These are phyloP conservation scores for Atta texana DNA, from an alignment of 1,140 invertebrate species.

Conservation along the genomic window DNA sequence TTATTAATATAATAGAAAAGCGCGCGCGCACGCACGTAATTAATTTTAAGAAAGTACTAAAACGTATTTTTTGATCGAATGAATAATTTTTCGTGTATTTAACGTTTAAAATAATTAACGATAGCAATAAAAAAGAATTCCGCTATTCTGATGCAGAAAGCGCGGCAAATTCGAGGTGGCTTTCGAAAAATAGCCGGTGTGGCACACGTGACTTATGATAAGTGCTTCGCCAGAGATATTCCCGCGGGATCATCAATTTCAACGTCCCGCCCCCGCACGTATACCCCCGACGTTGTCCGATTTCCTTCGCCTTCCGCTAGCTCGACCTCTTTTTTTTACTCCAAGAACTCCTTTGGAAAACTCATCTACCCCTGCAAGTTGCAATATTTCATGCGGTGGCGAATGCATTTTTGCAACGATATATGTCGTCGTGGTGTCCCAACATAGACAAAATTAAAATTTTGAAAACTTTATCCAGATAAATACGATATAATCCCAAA, in stretches of 20 bases:
- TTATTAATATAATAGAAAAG: background rate
- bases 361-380: background rate
- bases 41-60: background rate
- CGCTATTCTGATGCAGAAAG: background rate
- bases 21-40: background rate
- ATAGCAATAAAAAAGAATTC: background rate
- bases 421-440: background rate
- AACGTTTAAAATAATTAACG: background rate
- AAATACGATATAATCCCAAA: background rate
- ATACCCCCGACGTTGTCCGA: conserved; percentile 33
- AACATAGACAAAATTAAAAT: conserved; percentile 21
- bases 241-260: conserved; percentile 73
- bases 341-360: conserved; percentile 33
- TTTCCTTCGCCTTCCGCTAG: conserved; percentile 31
- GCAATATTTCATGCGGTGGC: conserved; percentile 56
- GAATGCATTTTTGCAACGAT: conserved; percentile 60
- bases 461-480: conserved; percentile 22
- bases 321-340: conserved; percentile 62
- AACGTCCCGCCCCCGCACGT: conserved; percentile 50
- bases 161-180: conserved; percentile 55
- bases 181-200: conserved; percentile 69
- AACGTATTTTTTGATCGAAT: background rate
- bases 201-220: conserved; percentile 74
- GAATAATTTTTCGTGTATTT: background rate
- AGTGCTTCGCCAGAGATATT: conserved; percentile 68